Evolutionary conservation across 2,113 vertebrate genomes (phyloP).

Genomic region (Dicaeum eximium): DNA sequence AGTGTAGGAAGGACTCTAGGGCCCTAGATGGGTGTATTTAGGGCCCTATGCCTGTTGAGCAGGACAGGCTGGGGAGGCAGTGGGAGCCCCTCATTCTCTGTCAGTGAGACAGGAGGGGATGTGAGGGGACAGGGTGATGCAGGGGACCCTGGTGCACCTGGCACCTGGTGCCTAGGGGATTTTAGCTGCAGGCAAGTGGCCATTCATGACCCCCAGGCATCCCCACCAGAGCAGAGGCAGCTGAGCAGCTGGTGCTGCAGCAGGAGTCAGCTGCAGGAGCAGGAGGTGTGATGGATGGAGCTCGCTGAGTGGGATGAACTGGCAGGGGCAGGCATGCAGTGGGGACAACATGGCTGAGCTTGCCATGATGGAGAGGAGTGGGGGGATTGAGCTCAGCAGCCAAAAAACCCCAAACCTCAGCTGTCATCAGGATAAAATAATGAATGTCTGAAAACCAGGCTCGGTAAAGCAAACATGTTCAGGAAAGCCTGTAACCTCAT

Average conservation of each 20-base stretch:
- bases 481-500: constrained; percentile 26
- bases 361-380: background rate
- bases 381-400: background rate
- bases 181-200: background rate
- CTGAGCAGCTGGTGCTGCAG: accelerated
- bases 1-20: background rate
- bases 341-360: accelerated
- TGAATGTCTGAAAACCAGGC: background rate
- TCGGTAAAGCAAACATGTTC: background rate
- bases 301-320: accelerated
- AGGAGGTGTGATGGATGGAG: background rate
- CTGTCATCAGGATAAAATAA: constrained; percentile 28
- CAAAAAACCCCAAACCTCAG: constrained; percentile 46
- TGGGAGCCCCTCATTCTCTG: background rate
- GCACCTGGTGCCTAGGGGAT: accelerated
- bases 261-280: background rate
- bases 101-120: background rate
- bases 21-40: background rate
- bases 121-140: accelerated
- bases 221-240: accelerated
- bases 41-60: background rate
- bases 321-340: background rate
- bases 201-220: background rate
- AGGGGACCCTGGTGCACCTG: background rate
- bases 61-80: background rate